phyloP scores from a whole-genome alignment of 2,113 vertebrate species.

The Panthera leo region DNA sequence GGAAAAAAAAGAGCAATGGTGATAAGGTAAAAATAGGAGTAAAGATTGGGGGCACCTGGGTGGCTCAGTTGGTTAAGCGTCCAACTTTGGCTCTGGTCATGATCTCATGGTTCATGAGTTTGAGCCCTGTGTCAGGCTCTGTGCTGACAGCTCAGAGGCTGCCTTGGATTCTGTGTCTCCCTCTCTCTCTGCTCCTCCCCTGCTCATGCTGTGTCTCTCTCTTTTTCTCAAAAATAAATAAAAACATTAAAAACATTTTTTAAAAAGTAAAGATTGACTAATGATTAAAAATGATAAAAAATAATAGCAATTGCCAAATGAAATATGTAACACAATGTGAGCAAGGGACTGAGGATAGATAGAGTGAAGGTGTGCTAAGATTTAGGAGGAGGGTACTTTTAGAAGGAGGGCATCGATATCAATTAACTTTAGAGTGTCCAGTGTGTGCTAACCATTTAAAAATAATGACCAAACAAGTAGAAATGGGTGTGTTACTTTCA shows the following conservation, averaged over 20 bases:
- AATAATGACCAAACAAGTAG: background rate
- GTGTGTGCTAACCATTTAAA: background rate
- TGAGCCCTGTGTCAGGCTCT: too few species aligned
- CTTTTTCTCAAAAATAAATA: too few species aligned
- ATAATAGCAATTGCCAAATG: background rate
- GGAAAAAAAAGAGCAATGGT: background rate
- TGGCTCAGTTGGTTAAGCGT: too few species aligned
- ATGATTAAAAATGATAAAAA: background rate
- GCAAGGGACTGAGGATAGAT: background rate
- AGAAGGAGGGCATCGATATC: background rate
- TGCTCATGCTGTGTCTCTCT: too few species aligned
- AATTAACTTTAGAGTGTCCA: background rate
- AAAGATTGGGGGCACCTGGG: too few species aligned
- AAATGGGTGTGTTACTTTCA: background rate
- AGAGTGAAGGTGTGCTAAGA: background rate
- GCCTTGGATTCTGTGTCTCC: too few species aligned
- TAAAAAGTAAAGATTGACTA: background rate
- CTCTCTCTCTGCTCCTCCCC: too few species aligned
- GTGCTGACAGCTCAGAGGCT: too few species aligned
- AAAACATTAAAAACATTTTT: too few species aligned
- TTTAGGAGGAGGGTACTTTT: background rate
- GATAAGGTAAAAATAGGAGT: background rate
- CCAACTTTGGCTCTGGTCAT: too few species aligned
- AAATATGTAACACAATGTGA: background rate
- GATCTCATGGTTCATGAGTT: too few species aligned